Percentiles rank a stretch among this genome's conserved stretches.
Evolutionary conservation across 2,797 vertebrate genomes (phyloP).

Genomic region (Scolopax rusticola): DNA sequence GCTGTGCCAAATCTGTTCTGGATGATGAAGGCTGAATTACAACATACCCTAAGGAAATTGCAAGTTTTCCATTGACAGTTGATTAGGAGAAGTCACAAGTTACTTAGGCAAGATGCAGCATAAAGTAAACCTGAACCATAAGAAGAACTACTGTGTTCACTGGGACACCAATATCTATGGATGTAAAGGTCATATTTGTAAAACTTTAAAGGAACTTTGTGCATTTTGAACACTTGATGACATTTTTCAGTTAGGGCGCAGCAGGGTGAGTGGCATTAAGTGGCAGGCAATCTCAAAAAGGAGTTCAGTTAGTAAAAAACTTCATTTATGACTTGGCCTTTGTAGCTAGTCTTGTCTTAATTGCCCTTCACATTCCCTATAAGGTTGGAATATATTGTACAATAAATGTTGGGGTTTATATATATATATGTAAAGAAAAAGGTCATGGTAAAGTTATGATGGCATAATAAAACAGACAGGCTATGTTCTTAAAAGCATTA

Average conservation of each 20-base stretch:
- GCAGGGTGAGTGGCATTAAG: neutral
- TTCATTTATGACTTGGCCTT: neutral
- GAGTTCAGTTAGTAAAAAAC: neutral
- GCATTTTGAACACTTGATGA: neutral
- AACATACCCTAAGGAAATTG: neutral
- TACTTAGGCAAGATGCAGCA: neutral
- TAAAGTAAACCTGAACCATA: neutral
- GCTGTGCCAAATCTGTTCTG: neutral
- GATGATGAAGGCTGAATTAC: neutral
- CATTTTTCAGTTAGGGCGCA: neutral
- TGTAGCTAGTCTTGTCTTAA: neutral
- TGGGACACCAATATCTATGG: neutral
- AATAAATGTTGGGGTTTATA: neutral
- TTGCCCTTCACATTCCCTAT: neutral
- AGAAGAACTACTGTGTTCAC: neutral
- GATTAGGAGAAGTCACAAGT: neutral
- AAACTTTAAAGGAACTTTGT: neutral
- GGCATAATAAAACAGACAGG: neutral
- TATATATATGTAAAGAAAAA: neutral
- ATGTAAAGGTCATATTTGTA: neutral
- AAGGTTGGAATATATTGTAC: rapidly evolving
- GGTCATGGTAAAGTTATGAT: rapidly evolving
- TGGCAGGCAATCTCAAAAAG: neutral
- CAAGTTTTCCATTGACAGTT: neutral
- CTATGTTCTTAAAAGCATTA: neutral